Conservation (phyloP, 2,888 invertebrate species). For the Netelia inedita region DNA sequence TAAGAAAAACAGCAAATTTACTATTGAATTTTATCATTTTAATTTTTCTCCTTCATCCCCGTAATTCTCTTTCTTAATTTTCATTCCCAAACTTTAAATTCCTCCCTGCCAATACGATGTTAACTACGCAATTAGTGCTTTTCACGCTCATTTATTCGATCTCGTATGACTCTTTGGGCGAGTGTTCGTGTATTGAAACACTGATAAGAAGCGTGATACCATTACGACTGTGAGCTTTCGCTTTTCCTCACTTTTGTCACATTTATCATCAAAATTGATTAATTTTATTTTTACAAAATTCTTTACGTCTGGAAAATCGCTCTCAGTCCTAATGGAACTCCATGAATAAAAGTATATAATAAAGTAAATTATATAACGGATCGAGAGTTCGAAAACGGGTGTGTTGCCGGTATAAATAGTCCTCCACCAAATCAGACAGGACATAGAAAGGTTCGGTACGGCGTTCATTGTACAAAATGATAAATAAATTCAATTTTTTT, state of each 20-base stretch:
- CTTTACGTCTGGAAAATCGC: conserved; percentile 67
- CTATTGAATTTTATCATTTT: conserved; percentile 53
- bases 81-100: conserved; percentile 16
- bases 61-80: neutral
- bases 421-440: conserved; percentile 75
- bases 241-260: neutral
- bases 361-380: conserved; percentile 80
- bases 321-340: conserved; percentile 74
- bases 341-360: conserved; percentile 79
- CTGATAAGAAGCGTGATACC: conserved; percentile 84
- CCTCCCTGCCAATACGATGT: conserved; percentile 1
- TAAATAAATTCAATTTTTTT: conserved; percentile 27
- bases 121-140: neutral
- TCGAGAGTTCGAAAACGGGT: conserved; percentile 75
- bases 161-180: conserved; percentile 74
- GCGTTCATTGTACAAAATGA: conserved; percentile 54
- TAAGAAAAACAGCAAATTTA: conserved; percentile 49
- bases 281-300: conserved; percentile 12
- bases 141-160: conserved; percentile 59
- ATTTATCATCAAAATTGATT: neutral
- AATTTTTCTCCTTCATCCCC: conserved; percentile 15
- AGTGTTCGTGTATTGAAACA: conserved; percentile 81
- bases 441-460: conserved; percentile 60
- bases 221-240: conserved; percentile 77
- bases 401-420: conserved; percentile 72